Base-by-base conservation (phyloP, 2,888 invertebrate genomes). In the Pandemis heparana region DNA sequence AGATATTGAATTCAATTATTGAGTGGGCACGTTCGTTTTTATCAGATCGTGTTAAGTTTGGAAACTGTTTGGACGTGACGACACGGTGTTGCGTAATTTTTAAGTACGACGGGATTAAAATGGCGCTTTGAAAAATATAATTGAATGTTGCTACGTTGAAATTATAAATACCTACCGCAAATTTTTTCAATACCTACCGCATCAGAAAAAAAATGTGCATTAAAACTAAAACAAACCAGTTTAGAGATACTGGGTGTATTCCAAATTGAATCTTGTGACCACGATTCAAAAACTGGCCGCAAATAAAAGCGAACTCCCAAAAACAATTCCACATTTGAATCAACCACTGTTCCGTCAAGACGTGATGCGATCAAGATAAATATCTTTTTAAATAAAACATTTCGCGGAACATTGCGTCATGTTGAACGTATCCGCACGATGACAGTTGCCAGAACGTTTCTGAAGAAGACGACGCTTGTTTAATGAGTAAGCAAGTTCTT, bases 1-100 rank as follows among this genome's bases (percentile, higher is more conserved):
- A 82, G 85, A 81, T 86, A 87, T 86, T 86, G 86, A 87, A 86
- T 87, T 87, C 85, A 86, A 87, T 86, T 87, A 87, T 83, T 79
- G 79, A 77, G 80, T 82, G 81, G 77, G 78, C 80, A 81, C 82
- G 85, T 82, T 85, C 82, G 79, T 77, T 62, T 65, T 76, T 75
- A 77, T 77, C 76, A 62, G 77, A 75, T 77, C 56, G 69, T 75
- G 75, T 80, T 77, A 71, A 76, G 68, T 75, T 74, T 74, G 74
- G 72, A 74, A 76, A 73, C 67, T 77, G 76, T 75, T 77, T 76
- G 77, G 77, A 81, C 78, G 78, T 77, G 75, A 79, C 78, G 78
- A 70, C 74, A 70, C 41, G 59, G 75, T 77, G 74, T 67, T 75
- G 78, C 79, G 77, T 72, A 70, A 74, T 64, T 62, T 68, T 68